Evolutionary conservation across 2,797 vertebrate genomes (phyloP), one percentile per base, ranked within the genome.

Genomic region (Sarcophilus harrisii): DNA sequence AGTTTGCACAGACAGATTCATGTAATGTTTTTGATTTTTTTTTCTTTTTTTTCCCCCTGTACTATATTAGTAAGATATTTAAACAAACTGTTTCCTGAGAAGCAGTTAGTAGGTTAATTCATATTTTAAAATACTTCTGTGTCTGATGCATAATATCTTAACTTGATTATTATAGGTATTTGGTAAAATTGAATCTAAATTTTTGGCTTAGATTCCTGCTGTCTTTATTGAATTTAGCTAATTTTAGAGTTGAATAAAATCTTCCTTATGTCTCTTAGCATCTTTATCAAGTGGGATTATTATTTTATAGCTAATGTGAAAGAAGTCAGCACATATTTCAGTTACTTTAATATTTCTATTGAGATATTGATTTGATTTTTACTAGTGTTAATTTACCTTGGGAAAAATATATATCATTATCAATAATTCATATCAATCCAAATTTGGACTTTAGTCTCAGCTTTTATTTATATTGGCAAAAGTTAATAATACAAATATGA

Each of bases 61-160:
- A 93, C 18, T 94, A 87, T 38, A 38, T 81, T 45, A n/a, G 73
- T 93, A 87, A n/a, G 29, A 92, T 94, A 94, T 30, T 24, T 58
- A 97, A 90, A 95, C 66, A 4, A 93, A 21, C 92, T 96, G 81
- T 89, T 94, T 29, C 73, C 54, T 94, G 57, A 16, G 10, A 89
- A 90, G 58, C 62, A 87, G 6, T 94, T 96, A 13, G 38, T 92
- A 24, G 45, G 55, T 89, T 93, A 94, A 90, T 54, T 91, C 73
- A 93, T 90, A 90, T 95, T 93, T 94, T 54, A 54, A 62, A 96
- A 45, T 96, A 16, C 93, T 5, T 92, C 11, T 93, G 14, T 81
- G 32, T 93, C 10, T 94, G 52, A 32, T n/a, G 91, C 8, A n/a
- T 73, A 81, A 81, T 18, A 24, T 38, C 18, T 38, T 81, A 21